These are phyloP conservation scores for Acropora yongei DNA, from an alignment of 64 coral and sea anemone genomes.

Conservation along the genomic window DNA sequence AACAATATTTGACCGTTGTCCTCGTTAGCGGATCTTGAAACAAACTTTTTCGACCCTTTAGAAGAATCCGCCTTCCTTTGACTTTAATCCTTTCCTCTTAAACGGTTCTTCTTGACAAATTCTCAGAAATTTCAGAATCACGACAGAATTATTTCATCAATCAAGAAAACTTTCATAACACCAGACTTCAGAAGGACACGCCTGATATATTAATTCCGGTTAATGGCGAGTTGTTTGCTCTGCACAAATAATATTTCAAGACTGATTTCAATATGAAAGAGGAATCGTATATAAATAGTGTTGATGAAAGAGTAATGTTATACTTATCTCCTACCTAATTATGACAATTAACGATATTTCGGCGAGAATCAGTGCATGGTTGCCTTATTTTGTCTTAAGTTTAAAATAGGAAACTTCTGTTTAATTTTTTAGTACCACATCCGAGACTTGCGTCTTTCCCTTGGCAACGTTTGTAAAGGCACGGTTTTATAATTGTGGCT, in stretches of 20 bases:
- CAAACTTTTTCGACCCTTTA: not conserved
- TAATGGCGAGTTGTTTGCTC: constrained; percentile 30
- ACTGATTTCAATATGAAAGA: constrained; percentile 49
- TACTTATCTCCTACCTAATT: not conserved
- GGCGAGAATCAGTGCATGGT: no score
- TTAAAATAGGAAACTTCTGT: no score
- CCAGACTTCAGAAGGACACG: constrained; percentile 11
- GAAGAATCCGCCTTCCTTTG: not conserved
- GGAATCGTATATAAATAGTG: constrained; percentile 3
- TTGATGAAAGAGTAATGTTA: not conserved
- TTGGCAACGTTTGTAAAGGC: no score
- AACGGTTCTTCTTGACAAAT: not conserved
- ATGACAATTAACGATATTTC: not conserved
- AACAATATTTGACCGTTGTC: not conserved
- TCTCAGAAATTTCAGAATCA: not conserved
- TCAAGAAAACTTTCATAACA: constrained; percentile 1
- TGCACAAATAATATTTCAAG: constrained; percentile 4
- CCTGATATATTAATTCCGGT: constrained; percentile 26
- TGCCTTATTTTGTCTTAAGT: no score
- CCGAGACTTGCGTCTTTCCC: no score
- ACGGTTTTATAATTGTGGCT: no score
- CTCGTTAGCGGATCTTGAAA: not conserved
- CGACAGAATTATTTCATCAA: not conserved
- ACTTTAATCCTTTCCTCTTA: not conserved
- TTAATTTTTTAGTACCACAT: no score